Evolutionary conservation across 2,113 vertebrate genomes (phyloP).

Genomic region (Polyodon spathula): DNA sequence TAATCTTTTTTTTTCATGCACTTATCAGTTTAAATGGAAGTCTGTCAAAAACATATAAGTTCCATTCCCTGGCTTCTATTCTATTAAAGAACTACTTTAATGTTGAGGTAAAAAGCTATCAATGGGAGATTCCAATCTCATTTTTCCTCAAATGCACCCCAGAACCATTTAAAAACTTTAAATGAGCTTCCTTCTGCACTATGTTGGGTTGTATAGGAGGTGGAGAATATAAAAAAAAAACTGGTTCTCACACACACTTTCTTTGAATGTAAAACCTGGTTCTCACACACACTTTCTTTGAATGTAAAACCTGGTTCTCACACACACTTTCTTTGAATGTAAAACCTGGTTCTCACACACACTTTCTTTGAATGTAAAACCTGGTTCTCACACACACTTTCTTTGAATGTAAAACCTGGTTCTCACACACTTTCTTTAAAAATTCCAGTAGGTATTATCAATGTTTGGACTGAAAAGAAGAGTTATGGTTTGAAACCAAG

Average conservation of each 20-base stretch:
- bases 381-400: too few species aligned
- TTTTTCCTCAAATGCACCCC: neutral
- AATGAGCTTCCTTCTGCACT: neutral
- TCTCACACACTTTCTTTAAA: neutral
- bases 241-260: too few species aligned
- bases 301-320: slow-evolving; percentile 4
- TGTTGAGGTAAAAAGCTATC: too few species aligned
- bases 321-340: too few species aligned
- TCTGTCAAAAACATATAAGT: neutral
- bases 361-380: too few species aligned
- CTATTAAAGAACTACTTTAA: neutral
- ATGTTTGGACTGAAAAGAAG: neutral
- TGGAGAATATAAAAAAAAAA: slow-evolving; percentile 5
- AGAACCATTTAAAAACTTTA: neutral
- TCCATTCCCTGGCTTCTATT: neutral
- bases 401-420: too few species aligned
- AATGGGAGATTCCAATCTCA: slow-evolving; percentile 1
- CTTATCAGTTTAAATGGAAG: neutral
- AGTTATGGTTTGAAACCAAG: neutral
- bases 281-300: too few species aligned
- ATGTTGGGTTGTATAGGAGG: slow-evolving; percentile 2
- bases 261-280: too few species aligned
- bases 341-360: too few species aligned
- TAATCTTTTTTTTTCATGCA: neutral
- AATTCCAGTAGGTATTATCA: neutral